phyloP scores from a whole-genome alignment of 2,797 vertebrate species.

The Galagoides demidoff region DNA sequence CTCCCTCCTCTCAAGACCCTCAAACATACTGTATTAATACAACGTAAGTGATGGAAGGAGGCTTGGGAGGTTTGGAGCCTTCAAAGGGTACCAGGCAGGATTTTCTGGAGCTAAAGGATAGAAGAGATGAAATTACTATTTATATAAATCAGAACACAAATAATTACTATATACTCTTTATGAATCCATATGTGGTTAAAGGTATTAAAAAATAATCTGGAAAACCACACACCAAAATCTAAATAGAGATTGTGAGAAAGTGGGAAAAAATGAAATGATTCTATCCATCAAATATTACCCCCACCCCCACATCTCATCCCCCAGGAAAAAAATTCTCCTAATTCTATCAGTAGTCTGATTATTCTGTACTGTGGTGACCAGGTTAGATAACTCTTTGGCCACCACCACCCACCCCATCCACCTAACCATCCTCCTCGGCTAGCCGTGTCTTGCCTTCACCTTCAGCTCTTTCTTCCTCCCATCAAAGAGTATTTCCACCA shows the following conservation, averaged over 20 bases:
- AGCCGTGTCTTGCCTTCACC: background rate
- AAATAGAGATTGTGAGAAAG: background rate
- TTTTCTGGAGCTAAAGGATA: background rate
- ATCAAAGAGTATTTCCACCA: background rate
- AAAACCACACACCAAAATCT: background rate
- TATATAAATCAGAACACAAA: background rate
- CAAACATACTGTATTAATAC: too few relatives aligned
- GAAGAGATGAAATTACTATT: background rate
- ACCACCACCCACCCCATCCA: too few relatives aligned
- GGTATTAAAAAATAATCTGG: background rate
- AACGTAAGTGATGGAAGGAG: background rate
- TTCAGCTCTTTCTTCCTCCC: background rate
- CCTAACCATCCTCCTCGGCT: too few relatives aligned
- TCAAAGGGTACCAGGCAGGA: background rate
- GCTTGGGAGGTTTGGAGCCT: background rate
- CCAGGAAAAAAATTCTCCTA: background rate
- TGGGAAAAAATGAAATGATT: background rate
- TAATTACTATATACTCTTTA: background rate
- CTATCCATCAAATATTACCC: background rate
- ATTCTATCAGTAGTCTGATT: background rate
- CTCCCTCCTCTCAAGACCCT: background rate
- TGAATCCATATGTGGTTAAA: background rate
- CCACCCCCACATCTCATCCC: too few relatives aligned
- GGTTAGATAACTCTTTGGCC: background rate
- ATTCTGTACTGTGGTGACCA: background rate